Evolutionary conservation across 2,888 invertebrate species (phyloP), one percentile per base, ranked within the genome.

Genomic region (Beris morrisii): DNA sequence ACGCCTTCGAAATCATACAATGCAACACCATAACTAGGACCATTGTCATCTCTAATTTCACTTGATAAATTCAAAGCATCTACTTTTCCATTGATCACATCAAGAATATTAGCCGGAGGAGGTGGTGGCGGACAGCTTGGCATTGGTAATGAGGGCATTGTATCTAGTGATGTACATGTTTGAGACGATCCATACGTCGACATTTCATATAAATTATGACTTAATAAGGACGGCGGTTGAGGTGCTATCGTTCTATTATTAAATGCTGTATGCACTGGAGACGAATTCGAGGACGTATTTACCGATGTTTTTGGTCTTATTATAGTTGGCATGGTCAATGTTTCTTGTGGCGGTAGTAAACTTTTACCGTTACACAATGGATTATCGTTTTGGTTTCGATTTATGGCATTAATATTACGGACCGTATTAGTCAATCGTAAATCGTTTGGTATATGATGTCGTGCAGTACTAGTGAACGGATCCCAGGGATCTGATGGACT

Each of bases 61-160:
- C 69, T 70, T 32, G 9, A 46, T 22, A 78, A 69, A 13, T 75
- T 73, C 52, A 75, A 45, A 5, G 79, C 79, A 70, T 79, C 80
- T 30, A 74, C 75, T 67, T 75, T 75, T 43, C 78, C 78, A 3
- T 72, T 70, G 57, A 78, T 77, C 4, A 78, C 77, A 79, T 84
- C 76, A 53, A 78, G 67, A 64, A 77, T 64, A 74, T 75, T 82
- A 22, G 79, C 77, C 1, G 91, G 91, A 4, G 89, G 90, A 52
- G 90, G 88, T 2, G 92, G 92, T 3, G 92, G 90, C 6, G 92
- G 91, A 70, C 89, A 83, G 48, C 84, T 85, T 7, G 92, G 92
- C 91, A 92, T 92, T 0, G 92, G 92, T 0, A 88, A 90, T 28
- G 90, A 90, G 2, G 82, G 77, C 69, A 85, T 84, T 15, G 82